Percentiles rank a stretch among this genome's conserved stretches.
These are phyloP conservation scores for Centruroides sculpturatus DNA, from an alignment of 1,140 invertebrate genomes.

Conservation along the genomic window DNA sequence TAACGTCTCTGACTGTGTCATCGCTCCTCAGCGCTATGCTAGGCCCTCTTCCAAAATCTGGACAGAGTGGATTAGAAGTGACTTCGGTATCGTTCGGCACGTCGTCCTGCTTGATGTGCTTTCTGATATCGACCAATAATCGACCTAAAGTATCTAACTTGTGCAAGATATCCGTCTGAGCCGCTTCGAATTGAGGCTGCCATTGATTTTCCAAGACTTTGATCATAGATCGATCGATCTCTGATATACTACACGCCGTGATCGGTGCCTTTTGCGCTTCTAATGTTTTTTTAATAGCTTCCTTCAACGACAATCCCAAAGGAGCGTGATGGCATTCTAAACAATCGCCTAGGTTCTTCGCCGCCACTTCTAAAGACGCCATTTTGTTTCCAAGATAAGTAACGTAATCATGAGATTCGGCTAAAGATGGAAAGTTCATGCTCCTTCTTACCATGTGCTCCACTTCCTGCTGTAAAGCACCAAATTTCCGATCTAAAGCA, in stretches of 20 bases:
- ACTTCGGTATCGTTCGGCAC: neutral
- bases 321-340: slow-evolving; percentile 6
- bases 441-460: slow-evolving; percentile 4
- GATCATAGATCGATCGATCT: too few species aligned
- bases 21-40: neutral
- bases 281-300: slow-evolving; percentile 1
- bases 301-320: slow-evolving; percentile 8
- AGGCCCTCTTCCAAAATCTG: neutral
- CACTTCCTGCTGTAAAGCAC: slow-evolving; percentile 5
- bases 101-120: neutral
- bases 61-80: neutral
- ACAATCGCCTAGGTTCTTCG: slow-evolving; percentile 2
- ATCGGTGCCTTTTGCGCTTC: neutral
- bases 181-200: too few species aligned
- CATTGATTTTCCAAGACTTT: too few species aligned
- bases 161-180: neutral
- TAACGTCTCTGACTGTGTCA: neutral
- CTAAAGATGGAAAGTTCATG: neutral
- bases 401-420: slow-evolving; percentile 5
- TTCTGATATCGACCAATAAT: neutral
- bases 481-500: slow-evolving; percentile 8
- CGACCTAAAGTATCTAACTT: slow-evolving; percentile 4
- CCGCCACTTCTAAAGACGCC: slow-evolving; percentile 4
- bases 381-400: slow-evolving; percentile 9
- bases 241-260: too few species aligned